Conservation (phyloP, 1,140 invertebrate species). For the Drosophila nigrodunni region DNA sequence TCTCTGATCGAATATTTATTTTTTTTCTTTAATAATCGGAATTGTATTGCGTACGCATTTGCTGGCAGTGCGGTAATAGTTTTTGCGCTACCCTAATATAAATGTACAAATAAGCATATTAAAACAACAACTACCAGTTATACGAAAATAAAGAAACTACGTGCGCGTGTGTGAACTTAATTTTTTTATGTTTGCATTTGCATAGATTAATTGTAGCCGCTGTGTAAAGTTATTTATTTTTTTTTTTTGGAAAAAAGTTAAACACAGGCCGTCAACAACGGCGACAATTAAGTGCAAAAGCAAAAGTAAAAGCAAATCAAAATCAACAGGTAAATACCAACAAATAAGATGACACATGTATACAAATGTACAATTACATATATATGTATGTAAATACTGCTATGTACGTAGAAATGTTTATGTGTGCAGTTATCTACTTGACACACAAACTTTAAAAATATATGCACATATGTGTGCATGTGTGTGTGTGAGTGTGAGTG, state of each 20-base stretch:
- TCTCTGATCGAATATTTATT: slow-evolving; percentile 19
- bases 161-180: slow-evolving; percentile 42
- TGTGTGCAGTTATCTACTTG: slow-evolving; percentile 22
- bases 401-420: not conserved
- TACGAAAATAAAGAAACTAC: slow-evolving; percentile 13
- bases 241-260: slow-evolving; percentile 3
- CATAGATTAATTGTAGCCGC: slow-evolving; percentile 29
- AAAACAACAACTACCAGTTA: not conserved
- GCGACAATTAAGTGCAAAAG: slow-evolving; percentile 30
- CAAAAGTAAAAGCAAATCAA: slow-evolving; percentile 35
- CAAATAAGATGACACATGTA: slow-evolving; percentile 32
- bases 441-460: not conserved
- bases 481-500: slow-evolving; percentile 9
- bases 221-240: slow-evolving; percentile 20
- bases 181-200: slow-evolving; percentile 41
- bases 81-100: slow-evolving; percentile 19
- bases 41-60: slow-evolving; percentile 31
- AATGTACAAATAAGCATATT: slow-evolving; percentile 7
- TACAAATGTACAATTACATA: slow-evolving; percentile 23
- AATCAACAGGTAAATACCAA: slow-evolving; percentile 55
- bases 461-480: not conserved
- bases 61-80: slow-evolving; percentile 43
- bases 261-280: slow-evolving; percentile 19
- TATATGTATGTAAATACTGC: not conserved
- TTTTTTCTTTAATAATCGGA: slow-evolving; percentile 22